Base-by-base conservation (phyloP, 64 coral and sea anemone genomes). In the Actinia tenebrosa region DNA sequence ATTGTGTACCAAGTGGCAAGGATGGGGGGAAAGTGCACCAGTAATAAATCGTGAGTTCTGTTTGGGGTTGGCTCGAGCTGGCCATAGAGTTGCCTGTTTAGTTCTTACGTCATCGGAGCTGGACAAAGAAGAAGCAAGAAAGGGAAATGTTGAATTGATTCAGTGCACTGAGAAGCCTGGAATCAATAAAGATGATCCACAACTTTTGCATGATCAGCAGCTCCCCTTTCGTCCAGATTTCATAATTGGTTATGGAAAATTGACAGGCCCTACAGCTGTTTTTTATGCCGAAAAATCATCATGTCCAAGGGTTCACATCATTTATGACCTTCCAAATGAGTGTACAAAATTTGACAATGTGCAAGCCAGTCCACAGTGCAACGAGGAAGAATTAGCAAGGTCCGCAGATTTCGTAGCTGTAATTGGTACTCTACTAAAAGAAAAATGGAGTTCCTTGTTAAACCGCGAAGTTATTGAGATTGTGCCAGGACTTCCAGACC, bases 371-470 rank as follows among this genome's bases (percentile, higher is more conserved):
- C 20, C 16, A 16, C 63, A 84, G 37, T 44, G 27, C 43, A 37
- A 52, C 64, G 88, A 89, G 46, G 83, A 56, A 55, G 71, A 87
- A 3, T 84, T 94, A 20, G 92, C 60, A 4, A 27, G 58, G 66
- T 84, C 19, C 17, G 92, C 92, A 44, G 92, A 94, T 64, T 90
- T 94, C 83, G 89, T 90, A 3, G 84, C 78, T 56, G 93, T 63
- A 5, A 45, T 94, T 64, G 93, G 93, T 2, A 64, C 89, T 10
- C 52, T 85, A 43, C 15, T 91, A 1, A 68, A 64, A 54, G 93
- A 94, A 44, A 86, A 94, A 71, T 94, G 93, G 93, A 78, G 44
- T 18, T 44, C 64, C 14, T 22, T 94, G 18, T 53, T 94, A 7
- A 94, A 94, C 47, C 78, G 89, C 50, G 80, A 88, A 43, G 18